phyloP scores from a whole-genome alignment of 2,888 invertebrate species.

The Xylocampa areola region DNA sequence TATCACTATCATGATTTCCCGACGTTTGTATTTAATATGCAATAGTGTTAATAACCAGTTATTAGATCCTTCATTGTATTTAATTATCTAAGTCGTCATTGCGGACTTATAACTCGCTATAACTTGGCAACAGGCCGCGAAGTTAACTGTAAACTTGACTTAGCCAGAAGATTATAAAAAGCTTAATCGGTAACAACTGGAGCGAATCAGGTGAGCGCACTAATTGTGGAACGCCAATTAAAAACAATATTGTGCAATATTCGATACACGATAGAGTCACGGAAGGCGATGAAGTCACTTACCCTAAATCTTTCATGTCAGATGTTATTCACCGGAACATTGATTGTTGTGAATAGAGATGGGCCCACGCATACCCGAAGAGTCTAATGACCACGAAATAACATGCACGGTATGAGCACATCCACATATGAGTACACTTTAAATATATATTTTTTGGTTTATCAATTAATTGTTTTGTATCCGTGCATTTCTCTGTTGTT shows the following conservation, averaged over 20 bases:
- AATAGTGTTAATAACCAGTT: constrained; percentile 12
- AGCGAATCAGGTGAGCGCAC: constrained; percentile 84
- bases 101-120: constrained; percentile 72
- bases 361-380: constrained; percentile 47
- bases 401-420: constrained; percentile 35
- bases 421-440: background rate
- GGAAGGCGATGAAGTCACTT: constrained; percentile 61
- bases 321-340: constrained; percentile 59
- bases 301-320: constrained; percentile 54
- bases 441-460: background rate
- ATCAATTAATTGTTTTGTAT: background rate
- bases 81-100: constrained; percentile 62
- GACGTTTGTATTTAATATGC: constrained; percentile 21
- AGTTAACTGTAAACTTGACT: constrained; percentile 84
- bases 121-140: constrained; percentile 74
- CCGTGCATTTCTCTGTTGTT: no score
- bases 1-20: constrained; percentile 16
- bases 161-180: constrained; percentile 80
- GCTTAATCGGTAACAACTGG: constrained; percentile 88
- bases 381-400: constrained; percentile 56
- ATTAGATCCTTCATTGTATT: constrained; percentile 28
- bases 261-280: constrained; percentile 72
- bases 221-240: constrained; percentile 84
- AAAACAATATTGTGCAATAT: constrained; percentile 85
- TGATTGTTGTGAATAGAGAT: constrained; percentile 49